Percentiles rank a stretch among this genome's conserved stretches.
phyloP scores from a whole-genome alignment of 2,888 invertebrate species.

The Ceriagrion tenellum region DNA sequence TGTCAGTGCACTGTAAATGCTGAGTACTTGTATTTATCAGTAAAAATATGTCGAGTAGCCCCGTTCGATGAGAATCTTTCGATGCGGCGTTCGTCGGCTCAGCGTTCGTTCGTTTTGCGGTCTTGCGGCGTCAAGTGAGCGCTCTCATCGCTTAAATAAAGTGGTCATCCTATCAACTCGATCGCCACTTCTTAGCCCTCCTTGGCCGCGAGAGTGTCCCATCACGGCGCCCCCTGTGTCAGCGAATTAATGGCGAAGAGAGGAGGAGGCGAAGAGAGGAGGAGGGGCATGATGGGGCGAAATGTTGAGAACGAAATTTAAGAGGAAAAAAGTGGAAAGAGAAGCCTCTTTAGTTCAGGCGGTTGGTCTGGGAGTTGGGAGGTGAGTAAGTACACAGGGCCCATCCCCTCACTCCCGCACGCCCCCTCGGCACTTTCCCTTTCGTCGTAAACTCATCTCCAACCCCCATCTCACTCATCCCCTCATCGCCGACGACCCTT shows the following conservation, averaged over 20 bases:
- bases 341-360: not conserved
- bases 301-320: not conserved
- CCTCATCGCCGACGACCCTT: not conserved
- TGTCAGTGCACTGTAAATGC: no score
- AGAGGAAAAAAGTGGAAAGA: not conserved
- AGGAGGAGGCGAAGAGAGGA: not conserved
- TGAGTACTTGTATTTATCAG: no score
- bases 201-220: not conserved
- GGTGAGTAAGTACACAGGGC: not conserved
- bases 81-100: no score
- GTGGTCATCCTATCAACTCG: not conserved
- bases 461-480: not conserved
- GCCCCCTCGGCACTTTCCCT: not conserved
- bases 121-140: not conserved
- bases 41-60: no score
- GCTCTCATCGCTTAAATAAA: not conserved
- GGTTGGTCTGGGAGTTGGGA: not conserved
- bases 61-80: no score
- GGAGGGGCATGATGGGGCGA: not conserved
- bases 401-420: not conserved
- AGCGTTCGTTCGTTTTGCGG: no score
- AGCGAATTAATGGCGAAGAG: not conserved
- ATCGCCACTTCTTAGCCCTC: constrained; percentile 5
- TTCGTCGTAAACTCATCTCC: not conserved
- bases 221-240: not conserved